phyloP scores from a whole-genome alignment of 1,140 invertebrate genomes.

The Tetraneura akinire region DNA sequence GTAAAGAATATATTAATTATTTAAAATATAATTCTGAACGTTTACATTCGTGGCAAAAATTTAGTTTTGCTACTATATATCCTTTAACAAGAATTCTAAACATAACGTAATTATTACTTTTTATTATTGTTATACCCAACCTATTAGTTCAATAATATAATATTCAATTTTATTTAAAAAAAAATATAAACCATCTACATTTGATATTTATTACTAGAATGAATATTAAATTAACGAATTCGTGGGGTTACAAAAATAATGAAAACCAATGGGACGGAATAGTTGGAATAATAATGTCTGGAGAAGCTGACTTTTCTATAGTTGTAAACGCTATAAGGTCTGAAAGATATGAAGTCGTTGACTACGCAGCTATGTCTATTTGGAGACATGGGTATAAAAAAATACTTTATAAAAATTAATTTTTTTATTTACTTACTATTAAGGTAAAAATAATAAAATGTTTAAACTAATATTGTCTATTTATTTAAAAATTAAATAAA shows the following conservation, averaged over 20 bases:
- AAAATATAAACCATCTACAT: no score
- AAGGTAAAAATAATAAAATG: no score
- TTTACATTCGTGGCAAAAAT: background rate
- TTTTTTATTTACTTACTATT: no score
- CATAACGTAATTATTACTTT: constrained; percentile 14
- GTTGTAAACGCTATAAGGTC: background rate
- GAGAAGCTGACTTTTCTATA: constrained; percentile 39
- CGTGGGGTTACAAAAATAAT: constrained; percentile 19
- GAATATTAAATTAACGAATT: background rate
- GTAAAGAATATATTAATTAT: background rate
- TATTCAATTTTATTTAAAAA: no score
- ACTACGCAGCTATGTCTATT: constrained; percentile 10
- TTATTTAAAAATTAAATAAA: no score
- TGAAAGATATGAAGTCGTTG: constrained; percentile 6
- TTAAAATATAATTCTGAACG: constrained; percentile 9
- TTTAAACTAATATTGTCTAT: no score
- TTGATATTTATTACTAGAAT: background rate
- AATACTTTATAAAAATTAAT: no score
- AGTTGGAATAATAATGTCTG: background rate
- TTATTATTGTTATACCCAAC: no score
- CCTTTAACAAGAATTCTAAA: constrained; percentile 28
- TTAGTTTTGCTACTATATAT: constrained; percentile 4
- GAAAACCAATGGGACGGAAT: constrained; percentile 27
- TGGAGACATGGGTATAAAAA: background rate
- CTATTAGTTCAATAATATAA: no score